Evolutionary conservation across 2,888 invertebrate genomes (phyloP), one percentile per base, ranked within the genome.

Genomic region (Drosophila barbarae): DNA sequence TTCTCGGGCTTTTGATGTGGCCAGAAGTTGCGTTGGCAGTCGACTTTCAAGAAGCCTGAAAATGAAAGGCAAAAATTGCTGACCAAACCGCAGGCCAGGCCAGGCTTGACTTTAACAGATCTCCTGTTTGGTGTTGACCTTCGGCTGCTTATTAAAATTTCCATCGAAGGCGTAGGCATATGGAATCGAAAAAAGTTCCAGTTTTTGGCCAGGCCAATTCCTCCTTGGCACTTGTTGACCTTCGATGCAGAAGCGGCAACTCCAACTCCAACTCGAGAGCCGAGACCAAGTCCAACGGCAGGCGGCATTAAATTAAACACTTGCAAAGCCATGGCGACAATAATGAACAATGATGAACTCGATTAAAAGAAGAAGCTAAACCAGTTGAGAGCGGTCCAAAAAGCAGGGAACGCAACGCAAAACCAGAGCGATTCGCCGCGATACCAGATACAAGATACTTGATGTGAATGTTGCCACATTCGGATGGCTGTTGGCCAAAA

Each of bases 281-380:
- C 30, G 30, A 21, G 18, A 12, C 26, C 21, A 15, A 28, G 44
- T 32, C 44, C 36, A 46, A 46, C 56, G 71, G 79, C 82, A 82
- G 79, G 82, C 85, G 85, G 79, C 76, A 84, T 80, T 71, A 80
- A 80, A 82, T 80, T 80, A 80, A 80, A 76, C 83, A 80, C 83
- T 84, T 76, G 83, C 76, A 76, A 63, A 77, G 60, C 76, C 76
- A 59, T 82, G 79, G 79, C 79, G 83, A 80, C 79, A 80, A 84
- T 84, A 80, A 80, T 84, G 79, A 80, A 82, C 79, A 80, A 78
- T 84, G 79, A 80, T 80, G 79, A 80, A 79, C 79, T 84, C 76
- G 79, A 82, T 82, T 79, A 78, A 84, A 69, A 69, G 69, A 69
- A 81, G 84, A 72, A 69, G 76, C 63, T 55, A 78, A 82, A 82